Base-by-base conservation (phyloP, 2,113 vertebrate species). In the Carollia perspicillata region DNA sequence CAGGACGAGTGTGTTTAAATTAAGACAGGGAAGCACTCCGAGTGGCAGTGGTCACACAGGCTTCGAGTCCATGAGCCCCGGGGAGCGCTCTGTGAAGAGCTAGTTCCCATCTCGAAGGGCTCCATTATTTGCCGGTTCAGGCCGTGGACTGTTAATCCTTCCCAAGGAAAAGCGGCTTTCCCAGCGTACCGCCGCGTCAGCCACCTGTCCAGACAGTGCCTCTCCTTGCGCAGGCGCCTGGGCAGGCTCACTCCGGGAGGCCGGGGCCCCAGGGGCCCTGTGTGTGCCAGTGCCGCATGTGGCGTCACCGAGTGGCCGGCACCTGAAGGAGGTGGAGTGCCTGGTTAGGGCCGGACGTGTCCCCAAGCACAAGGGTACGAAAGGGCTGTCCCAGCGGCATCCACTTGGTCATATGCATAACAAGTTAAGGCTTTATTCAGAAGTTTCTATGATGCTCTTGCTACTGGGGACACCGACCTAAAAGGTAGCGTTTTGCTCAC, bases 251-350 rank as follows among this genome's bases (percentile, higher is more conserved):
- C 44, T 14, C 53, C 1, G 2, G 37, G 16, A 44, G 72, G 28
- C 53, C 7, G 47, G 16, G 33, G 47, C 47, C n/a, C 30, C 16
- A 1, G 1, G 16, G 18, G 17, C 68, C 20, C 2, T n/a, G n/a
- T n/a, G n/a, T n/a, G 16, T 6, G 17, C 66, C 30, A 11, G 42
- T 0, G 0, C 16, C 7, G 2, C 65, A 30, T 13, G 1, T 17
- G 3, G 44, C 20, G 11, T 10, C 20, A 2, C 13, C 5, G 12
- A 12, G 0, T 6, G 10, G 1, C 35, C 2, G 0, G 13, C 66
- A 28, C n/a, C 55, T 35, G 20, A 40, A 47, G 49, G 35, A 68
- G 47, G 3, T 8, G 4, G 18, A 28, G 35, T 1, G 0, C 10
- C 0, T 17, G 17, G 11, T 23, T n/a, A 0, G 69, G 26, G 20